phyloP scores from a whole-genome alignment of 2,113 vertebrate species.

The Alligator sinensis region DNA sequence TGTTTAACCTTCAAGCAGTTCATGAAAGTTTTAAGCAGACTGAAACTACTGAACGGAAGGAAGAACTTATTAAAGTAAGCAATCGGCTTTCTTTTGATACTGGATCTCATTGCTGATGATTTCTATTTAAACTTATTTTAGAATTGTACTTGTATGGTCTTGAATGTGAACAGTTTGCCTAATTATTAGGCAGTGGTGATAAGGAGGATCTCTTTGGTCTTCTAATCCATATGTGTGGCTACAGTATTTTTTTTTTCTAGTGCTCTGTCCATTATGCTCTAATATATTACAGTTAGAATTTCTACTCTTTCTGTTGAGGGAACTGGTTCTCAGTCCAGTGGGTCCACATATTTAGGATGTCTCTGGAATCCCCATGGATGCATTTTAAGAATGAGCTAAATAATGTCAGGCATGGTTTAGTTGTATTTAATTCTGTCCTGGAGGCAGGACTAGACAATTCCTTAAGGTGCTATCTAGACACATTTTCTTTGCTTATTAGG shows the following conservation, averaged over 20 bases:
- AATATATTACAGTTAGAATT: not conserved
- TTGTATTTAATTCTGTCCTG: no score
- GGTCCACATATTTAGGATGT: not conserved
- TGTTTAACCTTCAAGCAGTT: slow-evolving; percentile 85
- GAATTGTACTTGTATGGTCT: no score
- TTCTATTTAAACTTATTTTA: not conserved
- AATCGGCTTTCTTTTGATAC: not conserved
- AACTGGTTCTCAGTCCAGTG: not conserved
- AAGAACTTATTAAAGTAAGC: slow-evolving; percentile 65
- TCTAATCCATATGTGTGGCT: not conserved
- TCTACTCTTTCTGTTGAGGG: not conserved
- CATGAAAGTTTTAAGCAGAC: slow-evolving; percentile 75
- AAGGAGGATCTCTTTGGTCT: not conserved
- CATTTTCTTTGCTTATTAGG: no score
- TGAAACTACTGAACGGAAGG: slow-evolving; percentile 17
- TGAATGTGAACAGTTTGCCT: not conserved
- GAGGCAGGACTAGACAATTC: no score
- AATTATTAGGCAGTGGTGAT: not conserved
- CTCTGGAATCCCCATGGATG: no score
- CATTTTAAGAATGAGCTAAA: no score
- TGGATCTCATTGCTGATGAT: fast-evolving
- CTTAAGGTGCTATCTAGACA: no score
- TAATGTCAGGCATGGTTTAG: no score
- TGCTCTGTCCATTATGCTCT: not conserved
- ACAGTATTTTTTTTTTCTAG: not conserved